Base-by-base conservation (phyloP, 2,888 invertebrate species). In the Pycnomerus fuliginosus region DNA sequence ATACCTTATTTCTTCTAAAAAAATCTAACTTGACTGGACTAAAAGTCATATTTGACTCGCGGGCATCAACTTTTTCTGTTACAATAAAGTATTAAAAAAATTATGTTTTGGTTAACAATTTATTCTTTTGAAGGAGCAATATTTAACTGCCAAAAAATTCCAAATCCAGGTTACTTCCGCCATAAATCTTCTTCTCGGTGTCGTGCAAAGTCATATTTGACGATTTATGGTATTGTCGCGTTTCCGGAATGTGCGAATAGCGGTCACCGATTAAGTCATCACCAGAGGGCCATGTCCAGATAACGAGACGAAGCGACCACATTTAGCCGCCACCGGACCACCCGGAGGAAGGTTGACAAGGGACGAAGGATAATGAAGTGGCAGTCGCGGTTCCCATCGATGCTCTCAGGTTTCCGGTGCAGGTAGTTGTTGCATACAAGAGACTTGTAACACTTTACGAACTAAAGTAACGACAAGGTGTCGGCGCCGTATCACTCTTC, bases 401-500 rank as follows among this genome's bases (percentile, higher is more conserved):
- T 41, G 35, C 45, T 45, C 35, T 49, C 51, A 45, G 39, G 44
- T 53, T 53, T 52, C 53, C 48, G 47, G 50, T 49, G 50, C 53
- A 51, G 53, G 49, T 53, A 51, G 53, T 52, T 33, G 34, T 17
- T 31, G 41, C 35, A 13, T 38, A 35, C 40, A 30, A 41, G 23
- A 36, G 35, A 29, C 43, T 32, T 35, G 35, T 35, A 45, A 46
- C 46, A 46, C 46, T 46, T 46, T 46, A 41, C 22, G 31, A 34
- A 34, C 35, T 40, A 39, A 40, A 45, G 45, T 43, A 32, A 56
- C 53, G 57, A 58, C 57, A 53, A 52, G 52, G 53, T 56, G 59
- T 53, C 65, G 64, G 62, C 65, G 65, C 65, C 66, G 54, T 68
- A 69, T 69, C 68, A 62, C 60, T 67, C 62, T 58, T 62, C 67